These are phyloP conservation scores for Percopsis transmontana DNA, from an alignment of 2,113 vertebrate genomes.

Conservation along the genomic window DNA sequence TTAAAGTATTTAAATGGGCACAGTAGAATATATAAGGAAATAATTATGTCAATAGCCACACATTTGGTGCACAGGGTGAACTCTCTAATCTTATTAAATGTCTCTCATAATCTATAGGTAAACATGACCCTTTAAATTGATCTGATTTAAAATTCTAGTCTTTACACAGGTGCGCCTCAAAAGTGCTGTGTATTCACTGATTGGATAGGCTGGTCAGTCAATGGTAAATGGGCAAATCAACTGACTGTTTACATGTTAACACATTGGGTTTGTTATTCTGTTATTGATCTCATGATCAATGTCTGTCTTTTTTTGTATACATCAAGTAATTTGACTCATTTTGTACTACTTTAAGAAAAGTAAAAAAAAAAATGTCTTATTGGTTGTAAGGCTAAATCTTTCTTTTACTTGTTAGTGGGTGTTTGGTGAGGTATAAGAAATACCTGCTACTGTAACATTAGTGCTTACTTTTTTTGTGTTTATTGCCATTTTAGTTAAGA, in stretches of 20 bases:
- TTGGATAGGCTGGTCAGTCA: no score
- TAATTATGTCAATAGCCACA: no score
- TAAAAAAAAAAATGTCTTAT: conserved; percentile 3
- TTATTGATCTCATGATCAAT: conserved; percentile 24
- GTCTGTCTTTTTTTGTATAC: conserved; percentile 41
- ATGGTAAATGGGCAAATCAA: no score
- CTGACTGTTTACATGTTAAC: conserved; percentile 35
- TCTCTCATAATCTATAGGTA: no score
- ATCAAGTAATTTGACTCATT: conserved; percentile 22
- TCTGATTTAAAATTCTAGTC: no score
- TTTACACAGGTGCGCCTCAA: no score
- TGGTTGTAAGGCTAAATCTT: conserved; percentile 16
- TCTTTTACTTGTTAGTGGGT: not conserved
- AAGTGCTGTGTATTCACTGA: no score
- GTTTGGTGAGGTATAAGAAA: conserved; percentile 4
- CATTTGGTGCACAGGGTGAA: no score
- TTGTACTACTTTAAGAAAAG: conserved; percentile 19
- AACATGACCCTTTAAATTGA: no score
- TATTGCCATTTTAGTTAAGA: conserved; percentile 24
- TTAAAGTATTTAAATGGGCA: no score
- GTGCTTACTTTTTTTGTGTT: conserved; percentile 47
- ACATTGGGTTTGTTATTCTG: conserved; percentile 41
- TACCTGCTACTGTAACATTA: not conserved
- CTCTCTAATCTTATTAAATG: no score
- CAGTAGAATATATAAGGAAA: no score